These are phyloP conservation scores for Gallinago nigripennis DNA, from an alignment of 2,797 vertebrate genomes.

Conservation along the genomic window DNA sequence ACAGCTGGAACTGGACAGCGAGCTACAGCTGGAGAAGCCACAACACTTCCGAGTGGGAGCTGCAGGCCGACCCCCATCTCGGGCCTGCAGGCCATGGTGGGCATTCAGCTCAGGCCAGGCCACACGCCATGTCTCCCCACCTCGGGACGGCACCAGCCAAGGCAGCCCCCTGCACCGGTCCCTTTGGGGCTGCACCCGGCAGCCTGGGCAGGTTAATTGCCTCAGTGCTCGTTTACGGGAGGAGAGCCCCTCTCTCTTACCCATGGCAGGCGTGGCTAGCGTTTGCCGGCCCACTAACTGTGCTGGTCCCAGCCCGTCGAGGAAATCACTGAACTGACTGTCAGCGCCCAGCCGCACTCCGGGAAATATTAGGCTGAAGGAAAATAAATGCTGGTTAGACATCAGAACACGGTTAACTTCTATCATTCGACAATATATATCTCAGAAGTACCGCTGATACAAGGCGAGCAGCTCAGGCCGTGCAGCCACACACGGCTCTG, in stretches of 20 bases:
- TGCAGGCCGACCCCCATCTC: neutral
- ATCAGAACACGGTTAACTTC: neutral
- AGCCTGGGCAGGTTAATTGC: neutral
- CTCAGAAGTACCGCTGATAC: neutral
- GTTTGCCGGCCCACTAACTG: constrained; percentile 96
- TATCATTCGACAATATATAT: neutral
- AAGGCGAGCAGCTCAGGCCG: neutral
- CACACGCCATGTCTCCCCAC: neutral
- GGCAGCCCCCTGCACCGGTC: neutral
- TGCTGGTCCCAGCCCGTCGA: constrained; percentile 94
- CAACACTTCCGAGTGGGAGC: neutral
- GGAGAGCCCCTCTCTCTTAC: constrained; percentile 74
- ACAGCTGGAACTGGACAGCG: neutral
- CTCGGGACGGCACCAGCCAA: neutral
- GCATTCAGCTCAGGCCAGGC: neutral
- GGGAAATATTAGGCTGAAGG: constrained; percentile 92
- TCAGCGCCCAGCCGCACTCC: constrained; percentile 93
- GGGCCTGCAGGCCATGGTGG: neutral
- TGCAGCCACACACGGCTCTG: neutral
- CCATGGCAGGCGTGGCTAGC: constrained; percentile 95
- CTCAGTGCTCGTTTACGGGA: neutral
- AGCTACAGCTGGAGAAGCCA: neutral
- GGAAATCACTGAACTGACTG: constrained; percentile 97
- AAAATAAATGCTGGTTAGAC: constrained; percentile 15
- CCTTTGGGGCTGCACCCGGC: too few species aligned